Base-by-base conservation (phyloP, 2,797 vertebrate species). In the Enteromius paludinosus region DNA sequence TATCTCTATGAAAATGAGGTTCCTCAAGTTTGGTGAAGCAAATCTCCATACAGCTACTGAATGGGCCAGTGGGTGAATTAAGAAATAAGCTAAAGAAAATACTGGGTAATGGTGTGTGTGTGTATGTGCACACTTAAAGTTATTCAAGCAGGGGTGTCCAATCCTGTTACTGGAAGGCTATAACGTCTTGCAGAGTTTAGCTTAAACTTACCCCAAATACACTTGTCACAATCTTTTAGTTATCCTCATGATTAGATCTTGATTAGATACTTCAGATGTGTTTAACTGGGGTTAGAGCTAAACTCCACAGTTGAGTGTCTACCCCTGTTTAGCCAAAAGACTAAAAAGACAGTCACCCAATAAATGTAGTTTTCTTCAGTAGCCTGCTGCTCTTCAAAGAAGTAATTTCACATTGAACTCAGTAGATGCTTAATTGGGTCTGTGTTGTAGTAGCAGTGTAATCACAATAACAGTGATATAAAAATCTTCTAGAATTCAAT, bases 331-430 rank as follows among this genome's bases (percentile, higher is more conserved):
- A 68, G 75, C 54, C 20, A 25, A 41, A 69, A 72, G 45, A 62
- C 74, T 52, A 20, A 52, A 20, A 52, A 71, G 49, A 47, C 41
- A n/a, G 70, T 74, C 20, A 65, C 33, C 62, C 14, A 6, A n/a
- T 49, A 68, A 77, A 84, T 66, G 74, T 33, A 18, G 59, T 28
- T 49, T 52, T 71, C 43, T 20, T 20, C 18, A 54, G 52, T 54
- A 10, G 20, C 52, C 20, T n/a, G 20, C 3, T n/a, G 20, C 20
- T 33, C 30, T 71, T 62, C 41, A 74, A 73, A 59, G 9, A 59
- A 74, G 18, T 70, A 4, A 64, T 85, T 85, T 86, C 33, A 86
- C 61, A 77, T 54, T 64, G 70, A 69, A 43, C 30, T 17, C 4
- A 28, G 25, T 7, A n/a, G 4, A 47, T 28, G 64, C 18, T 35